phyloP scores from a whole-genome alignment of 2,113 vertebrate species.

The Silurus meridionalis region DNA sequence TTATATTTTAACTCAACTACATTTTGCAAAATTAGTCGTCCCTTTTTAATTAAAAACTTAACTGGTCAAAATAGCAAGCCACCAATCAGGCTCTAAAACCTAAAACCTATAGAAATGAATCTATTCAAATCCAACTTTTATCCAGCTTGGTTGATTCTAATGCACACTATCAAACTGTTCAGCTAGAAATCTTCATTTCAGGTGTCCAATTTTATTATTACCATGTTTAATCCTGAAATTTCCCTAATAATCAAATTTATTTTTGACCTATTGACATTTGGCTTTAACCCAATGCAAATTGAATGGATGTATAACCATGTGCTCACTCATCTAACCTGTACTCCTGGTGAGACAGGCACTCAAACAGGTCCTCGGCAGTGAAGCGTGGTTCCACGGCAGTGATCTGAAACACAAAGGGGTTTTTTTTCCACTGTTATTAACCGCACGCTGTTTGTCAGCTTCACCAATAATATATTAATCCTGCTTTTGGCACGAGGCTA shows the following conservation, averaged over 20 bases:
- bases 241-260: too few relatives aligned
- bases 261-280: neutral
- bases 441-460: neutral
- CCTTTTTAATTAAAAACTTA: too few relatives aligned
- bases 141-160: neutral
- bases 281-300: neutral
- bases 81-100: too few relatives aligned
- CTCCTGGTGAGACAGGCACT: constrained; percentile 80
- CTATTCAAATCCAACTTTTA: neutral
- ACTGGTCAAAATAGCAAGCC: too few relatives aligned
- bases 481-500: neutral
- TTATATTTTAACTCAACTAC: too few relatives aligned
- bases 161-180: neutral
- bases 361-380: constrained; percentile 79
- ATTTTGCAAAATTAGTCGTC: too few relatives aligned
- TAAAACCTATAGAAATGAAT: neutral
- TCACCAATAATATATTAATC: neutral
- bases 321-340: constrained; percentile 74
- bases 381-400: constrained; percentile 68
- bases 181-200: neutral
- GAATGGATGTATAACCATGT: neutral
- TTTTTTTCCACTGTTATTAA: constrained; percentile 1
- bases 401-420: constrained; percentile 72
- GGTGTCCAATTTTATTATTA: neutral
- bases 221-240: too few relatives aligned